Base-by-base conservation (phyloP, 2,797 vertebrate genomes). In the Melopsittacus undulatus region DNA sequence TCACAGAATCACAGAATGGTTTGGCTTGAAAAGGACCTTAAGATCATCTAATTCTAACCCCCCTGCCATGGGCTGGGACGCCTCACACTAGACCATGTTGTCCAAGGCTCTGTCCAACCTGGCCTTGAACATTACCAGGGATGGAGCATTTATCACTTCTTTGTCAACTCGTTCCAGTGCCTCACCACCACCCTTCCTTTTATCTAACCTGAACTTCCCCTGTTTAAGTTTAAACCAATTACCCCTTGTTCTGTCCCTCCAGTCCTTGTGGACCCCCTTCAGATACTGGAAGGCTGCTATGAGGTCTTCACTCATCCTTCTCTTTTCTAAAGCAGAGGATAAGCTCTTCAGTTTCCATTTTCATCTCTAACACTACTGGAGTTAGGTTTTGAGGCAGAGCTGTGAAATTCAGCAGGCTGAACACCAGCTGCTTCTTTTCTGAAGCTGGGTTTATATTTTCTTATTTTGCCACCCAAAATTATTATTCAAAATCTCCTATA, bases 271-370 rank as follows among this genome's bases (percentile, higher is more conserved):
- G 57, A 36, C 34, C 57, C 23, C 10, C 57, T 59, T 36, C 57
- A 59, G 34, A 36, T 36, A 59, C 11, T 59, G 34, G 15, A 59
- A 59, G 34, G 15, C 57, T 59, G 15, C 57, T 59, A 6, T 59
- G 57, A 59, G 15, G 23, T 59, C 57, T 59, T 26, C 34, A 59
- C 2, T 9, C 3, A 18, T 36, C 34, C 24, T 59, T 59, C 57
- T 59, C 57, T 59, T 59, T 94, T 95, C 57, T 94, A 89, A 94
- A 92, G 66, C 49, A 89, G 43, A 46, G 73, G 36, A 73, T 87
- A 95, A 87, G 68, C 68, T 52, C n/a, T 74, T 48, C 80, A 91
- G 95, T 70, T 83, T 24, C 36, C 7, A 54, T 77, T 91, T 91
- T 83, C 21, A 40, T 59, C 95, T 82, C 62, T 81, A 49, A 72